Conservation (phyloP, 1,140 invertebrate genomes). For the Listronotus oregonensis region DNA sequence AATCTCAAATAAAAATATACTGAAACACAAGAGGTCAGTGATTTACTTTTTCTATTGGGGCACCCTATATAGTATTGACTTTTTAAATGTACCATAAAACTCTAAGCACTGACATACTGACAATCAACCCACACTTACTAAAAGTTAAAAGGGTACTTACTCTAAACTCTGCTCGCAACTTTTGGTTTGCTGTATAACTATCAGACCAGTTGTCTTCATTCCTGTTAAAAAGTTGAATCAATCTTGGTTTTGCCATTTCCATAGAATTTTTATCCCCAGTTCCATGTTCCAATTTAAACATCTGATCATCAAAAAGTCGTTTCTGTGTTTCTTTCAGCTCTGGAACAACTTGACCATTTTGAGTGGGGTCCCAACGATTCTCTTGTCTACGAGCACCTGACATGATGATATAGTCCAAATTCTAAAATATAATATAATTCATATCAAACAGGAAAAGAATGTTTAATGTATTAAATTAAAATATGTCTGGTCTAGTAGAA, state of each 20-base stretch:
- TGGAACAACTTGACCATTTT: constrained; percentile 93
- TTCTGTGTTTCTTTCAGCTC: constrained; percentile 88
- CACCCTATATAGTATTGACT: no score
- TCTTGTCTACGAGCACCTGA: constrained; percentile 95
- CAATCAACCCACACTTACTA: no score
- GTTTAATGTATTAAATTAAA: no score
- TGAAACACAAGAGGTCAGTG: no score
- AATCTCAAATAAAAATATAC: no score
- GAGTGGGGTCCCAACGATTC: constrained; percentile 95
- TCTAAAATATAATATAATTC: constrained; percentile 64
- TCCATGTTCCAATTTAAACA: constrained; percentile 95
- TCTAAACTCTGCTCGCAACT: constrained; percentile 80
- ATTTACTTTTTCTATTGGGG: no score
- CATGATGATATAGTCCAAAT: constrained; percentile 96
- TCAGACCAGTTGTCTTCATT: constrained; percentile 85
- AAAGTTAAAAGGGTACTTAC: constrained; percentile 59
- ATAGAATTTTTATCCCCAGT: constrained; percentile 77
- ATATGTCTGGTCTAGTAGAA: no score
- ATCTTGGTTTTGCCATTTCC: constrained; percentile 69
- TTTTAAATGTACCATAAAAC: no score
- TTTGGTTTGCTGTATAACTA: constrained; percentile 87
- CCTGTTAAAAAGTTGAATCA: constrained; percentile 75
- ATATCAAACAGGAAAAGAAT: no score
- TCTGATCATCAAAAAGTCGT: constrained; percentile 89
- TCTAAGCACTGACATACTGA: no score